Conservation (phyloP, 2,797 vertebrate species). For the Sebastes matsubarae region DNA sequence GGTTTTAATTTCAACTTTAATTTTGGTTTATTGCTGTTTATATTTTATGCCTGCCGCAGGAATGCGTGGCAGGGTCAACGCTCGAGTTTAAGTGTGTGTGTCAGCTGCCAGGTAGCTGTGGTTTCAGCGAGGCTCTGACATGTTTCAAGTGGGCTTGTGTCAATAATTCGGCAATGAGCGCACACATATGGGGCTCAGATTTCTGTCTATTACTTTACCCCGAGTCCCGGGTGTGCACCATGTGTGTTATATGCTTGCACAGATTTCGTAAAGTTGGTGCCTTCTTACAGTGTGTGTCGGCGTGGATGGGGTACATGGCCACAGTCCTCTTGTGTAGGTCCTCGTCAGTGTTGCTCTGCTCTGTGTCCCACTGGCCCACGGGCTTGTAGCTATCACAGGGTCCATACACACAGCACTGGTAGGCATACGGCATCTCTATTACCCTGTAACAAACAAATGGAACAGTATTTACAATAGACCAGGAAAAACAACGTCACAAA, state of each 20-base stretch:
- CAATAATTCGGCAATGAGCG: conserved; percentile 23
- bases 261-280: background rate
- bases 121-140: conserved; percentile 56
- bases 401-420: conserved; percentile 95
- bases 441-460: conserved; percentile 79
- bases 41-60: conserved; percentile 34
- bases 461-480: background rate
- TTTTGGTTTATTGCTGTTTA: conserved; percentile 48
- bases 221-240: background rate
- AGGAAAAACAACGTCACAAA: background rate
- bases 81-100: background rate
- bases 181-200: conserved; percentile 21
- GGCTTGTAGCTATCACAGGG: conserved; percentile 87
- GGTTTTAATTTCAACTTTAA: conserved; percentile 50
- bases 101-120: conserved; percentile 63
- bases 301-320: conserved; percentile 85
- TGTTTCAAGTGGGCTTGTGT: conserved; percentile 49
- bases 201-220: background rate
- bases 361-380: conserved; percentile 83
- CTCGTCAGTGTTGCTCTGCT: conserved; percentile 84
- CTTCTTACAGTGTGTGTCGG: conserved; percentile 88
- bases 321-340: conserved; percentile 86
- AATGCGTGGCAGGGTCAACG: conserved; percentile 53
- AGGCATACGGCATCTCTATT: conserved; percentile 94
- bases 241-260: background rate